Evolutionary conservation across 2,888 invertebrate genomes (phyloP), one percentile per base, ranked within the genome.

Genomic region (Zygothrica quintamaculata): DNA sequence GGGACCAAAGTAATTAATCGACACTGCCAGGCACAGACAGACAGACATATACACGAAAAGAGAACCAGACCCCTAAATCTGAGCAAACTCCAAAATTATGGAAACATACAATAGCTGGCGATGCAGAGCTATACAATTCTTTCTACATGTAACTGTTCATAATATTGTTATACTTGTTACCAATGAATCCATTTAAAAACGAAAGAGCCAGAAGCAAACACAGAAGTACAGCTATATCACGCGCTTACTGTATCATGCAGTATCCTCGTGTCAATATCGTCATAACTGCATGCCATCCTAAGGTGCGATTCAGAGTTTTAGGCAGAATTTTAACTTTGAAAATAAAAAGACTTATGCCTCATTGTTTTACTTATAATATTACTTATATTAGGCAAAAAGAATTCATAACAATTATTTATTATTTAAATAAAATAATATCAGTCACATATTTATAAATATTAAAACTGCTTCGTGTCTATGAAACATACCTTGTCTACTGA

Each of bases 1-100:
- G 42, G 34, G 16, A 64, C 66, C 42, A 29, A 69, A 65, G 87
- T 84, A 82, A 82, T 82, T 86, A 82, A 82, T 82, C 84, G 81
- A 64, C 76, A 62, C 52, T 61, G 76, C 51, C 78, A 55, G 52
- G 15, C n/a, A 22, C 18, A 25, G 16, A 18, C 46, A 34, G 26
- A 22, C 18, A 25, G 16, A 18, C 46, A 34, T 26, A 55, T 33
- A 65, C 53, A 64, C 69, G 59, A 51, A 39, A 16, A 42, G 47
- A 43, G 53, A 58, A 12, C 33, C 29, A 42, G 34, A 51, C 53
- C 53, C 47, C 53, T 18, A 52, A 50, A 26, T 22, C 36, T 11
- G 40, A 58, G 13, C 43, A 33, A 34, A 11, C 31, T 65, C 29
- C 55, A 26, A 50, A 65, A 65, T 44, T 37, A 52, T 53, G 44